A percentile compares a stretch with the other conserved stretches of the same genome.
phyloP scores from a whole-genome alignment of 2,888 invertebrate species.

The Abrostola triplasia region DNA sequence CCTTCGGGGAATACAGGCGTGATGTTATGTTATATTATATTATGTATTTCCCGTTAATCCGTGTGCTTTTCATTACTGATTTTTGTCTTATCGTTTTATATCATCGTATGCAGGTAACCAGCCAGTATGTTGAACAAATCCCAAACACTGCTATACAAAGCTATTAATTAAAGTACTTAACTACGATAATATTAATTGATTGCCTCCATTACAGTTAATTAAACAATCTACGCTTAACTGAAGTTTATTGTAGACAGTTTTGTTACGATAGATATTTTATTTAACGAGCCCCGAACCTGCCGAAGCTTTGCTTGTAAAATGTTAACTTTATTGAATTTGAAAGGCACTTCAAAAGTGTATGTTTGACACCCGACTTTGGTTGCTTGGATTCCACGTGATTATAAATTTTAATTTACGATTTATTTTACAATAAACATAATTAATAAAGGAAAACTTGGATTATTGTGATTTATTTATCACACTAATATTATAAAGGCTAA shows the following conservation, averaged over 20 bases:
- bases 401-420: no score
- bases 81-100: no score
- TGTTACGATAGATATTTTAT: slow-evolving; percentile 26
- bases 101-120: no score
- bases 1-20: no score
- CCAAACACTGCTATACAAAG: neutral
- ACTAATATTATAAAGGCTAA: no score
- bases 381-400: neutral
- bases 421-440: no score
- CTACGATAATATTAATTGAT: neutral
- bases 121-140: neutral
- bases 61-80: no score
- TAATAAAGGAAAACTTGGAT: no score
- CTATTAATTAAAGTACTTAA: neutral
- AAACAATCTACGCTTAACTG: slow-evolving; percentile 7
- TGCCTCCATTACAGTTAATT: slow-evolving; percentile 3
- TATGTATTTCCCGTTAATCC: no score
- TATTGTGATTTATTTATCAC: no score
- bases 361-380: neutral
- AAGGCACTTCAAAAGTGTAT: slow-evolving; percentile 5
- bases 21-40: no score
- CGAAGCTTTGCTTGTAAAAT: neutral
- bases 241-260: slow-evolving; percentile 8
- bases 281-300: slow-evolving; percentile 10
- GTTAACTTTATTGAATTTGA: slow-evolving; percentile 15